Evolutionary conservation across 2,797 vertebrate genomes (phyloP), one percentile per base, ranked within the genome.

Genomic region (Rachycentron canadum): DNA sequence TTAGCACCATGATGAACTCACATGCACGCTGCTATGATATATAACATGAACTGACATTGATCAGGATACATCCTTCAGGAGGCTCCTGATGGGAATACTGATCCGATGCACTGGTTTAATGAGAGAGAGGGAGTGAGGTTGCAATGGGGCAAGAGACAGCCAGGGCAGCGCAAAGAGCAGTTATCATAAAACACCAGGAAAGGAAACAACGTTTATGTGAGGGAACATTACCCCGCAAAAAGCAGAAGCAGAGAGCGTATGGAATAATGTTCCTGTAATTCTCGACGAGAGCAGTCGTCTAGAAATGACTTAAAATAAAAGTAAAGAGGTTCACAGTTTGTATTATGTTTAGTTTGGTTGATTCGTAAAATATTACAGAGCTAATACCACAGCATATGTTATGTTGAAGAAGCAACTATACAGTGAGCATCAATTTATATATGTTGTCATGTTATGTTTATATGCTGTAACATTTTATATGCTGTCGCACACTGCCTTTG

Each of bases 131-230:
- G 55, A 69, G 64, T 65, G 50, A 53, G 41, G 0, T 43, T 30
- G 23, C 1, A 4, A n/a, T 21, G 23, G 17, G 50, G 25, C 34
- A 6, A 2, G 41, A 13, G 45, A 32, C 69, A 59, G 41, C 12
- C 65, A 79, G 73, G 73, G 76, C 74, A 81, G 58, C 74, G 72
- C 69, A 63, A 13, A 58, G 47, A 78, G 74, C 57, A 70, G 49
- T 41, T 67, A 65, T 71, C 81, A 79, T 91, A 89, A 90, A 93
- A 88, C 87, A 86, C 68, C 32, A 40, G 21, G 43, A 63, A 80
- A 81, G 50, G 80, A 86, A 87, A 77, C 68, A 70, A 34, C 28
- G 30, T 84, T 81, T 63, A 82, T 76, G 68, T 70, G 56, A 63
- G 49, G 57, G 78, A 88, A 82, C 75, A 80, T 81, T 77, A 43